Base-by-base conservation (phyloP, 2,888 invertebrate genomes). In the Diploptera punctata region DNA sequence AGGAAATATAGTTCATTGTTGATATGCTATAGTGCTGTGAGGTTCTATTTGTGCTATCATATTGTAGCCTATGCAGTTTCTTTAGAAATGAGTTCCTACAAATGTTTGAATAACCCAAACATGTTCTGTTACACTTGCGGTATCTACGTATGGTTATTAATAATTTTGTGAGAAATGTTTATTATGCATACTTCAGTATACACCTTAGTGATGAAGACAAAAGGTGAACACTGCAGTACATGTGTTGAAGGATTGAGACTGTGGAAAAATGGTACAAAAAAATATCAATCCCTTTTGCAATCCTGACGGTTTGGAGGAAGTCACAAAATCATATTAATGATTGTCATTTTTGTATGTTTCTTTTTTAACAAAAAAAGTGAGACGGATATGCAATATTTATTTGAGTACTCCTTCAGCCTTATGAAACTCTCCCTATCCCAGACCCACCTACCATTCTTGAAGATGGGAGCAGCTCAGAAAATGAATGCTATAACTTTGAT, bases 181-280 rank as follows among this genome's bases (percentile, higher is more conserved):
- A 54, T 54, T 54, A 54, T 16, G 54, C 60, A 43, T 54, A 54
- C 24, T 54, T 54, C 26, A 33, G 38, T 33, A 61, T 54, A 54
- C 3, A 7, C 21, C 54, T 54, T 54, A 24, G 54, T 54, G 4
- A 54, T 54, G 54, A 54, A 24, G 21, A 54, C 19, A 21, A 54
- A 21, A 54, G 21, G 13, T 54, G 21, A 26, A 5, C 19, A 54
- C 54, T n/a, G 5, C 49, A 49, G 18, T 24, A 54, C 21, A 26
- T 54, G 26, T 54, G 54, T 54, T 61, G 61, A 61, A 10, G 19
- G 61, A 21, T 9, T 54, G 54, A 24, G 7, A 26, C 21, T 19
- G 54, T 19, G 54, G 24, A 24, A 26, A 54, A 26, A 54, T 9
- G 10, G 29, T 24, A 13, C 3, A 16, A 57, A 26, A n/a, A n/a